Conservation (phyloP, 2,113 vertebrate genomes). For the Myrmophylax atrothorax region DNA sequence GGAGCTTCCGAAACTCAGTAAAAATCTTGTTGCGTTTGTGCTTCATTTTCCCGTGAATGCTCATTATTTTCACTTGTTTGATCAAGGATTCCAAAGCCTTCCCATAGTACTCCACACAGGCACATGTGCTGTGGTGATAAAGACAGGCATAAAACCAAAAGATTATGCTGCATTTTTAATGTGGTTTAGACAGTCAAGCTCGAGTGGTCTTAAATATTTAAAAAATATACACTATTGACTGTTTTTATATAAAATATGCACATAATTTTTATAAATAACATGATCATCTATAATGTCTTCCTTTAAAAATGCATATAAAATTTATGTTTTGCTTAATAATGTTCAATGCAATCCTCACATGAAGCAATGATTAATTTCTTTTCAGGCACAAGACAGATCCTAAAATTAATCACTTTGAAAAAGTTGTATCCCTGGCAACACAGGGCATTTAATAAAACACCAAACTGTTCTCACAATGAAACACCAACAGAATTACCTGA, state of each 20-base stretch:
- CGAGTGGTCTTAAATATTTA: background rate
- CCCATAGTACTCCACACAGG: conserved; percentile 95
- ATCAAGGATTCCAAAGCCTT: conserved; percentile 86
- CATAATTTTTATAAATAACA: background rate
- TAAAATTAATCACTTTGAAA: background rate
- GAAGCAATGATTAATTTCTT: background rate
- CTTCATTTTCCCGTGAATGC: conserved; percentile 98
- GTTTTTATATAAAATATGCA: background rate
- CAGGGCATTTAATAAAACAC: background rate
- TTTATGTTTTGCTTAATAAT: background rate
- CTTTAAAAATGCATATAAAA: background rate
- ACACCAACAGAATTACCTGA: conserved; percentile 79
- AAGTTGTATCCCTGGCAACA: background rate
- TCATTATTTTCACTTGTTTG: conserved; percentile 81
- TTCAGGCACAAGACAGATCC: background rate
- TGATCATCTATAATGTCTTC: background rate
- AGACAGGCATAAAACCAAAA: background rate
- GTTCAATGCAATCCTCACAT: background rate
- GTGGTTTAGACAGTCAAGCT: background rate
- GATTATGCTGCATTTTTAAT: background rate
- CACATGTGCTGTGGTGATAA: conserved; percentile 83
- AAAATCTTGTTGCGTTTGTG: conserved; percentile 93
- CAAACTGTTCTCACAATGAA: background rate
- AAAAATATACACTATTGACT: background rate
- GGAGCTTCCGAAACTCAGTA: conserved; percentile 82